Base-by-base conservation (phyloP, 2,888 invertebrate species). In the Microdon myrmicae region DNA sequence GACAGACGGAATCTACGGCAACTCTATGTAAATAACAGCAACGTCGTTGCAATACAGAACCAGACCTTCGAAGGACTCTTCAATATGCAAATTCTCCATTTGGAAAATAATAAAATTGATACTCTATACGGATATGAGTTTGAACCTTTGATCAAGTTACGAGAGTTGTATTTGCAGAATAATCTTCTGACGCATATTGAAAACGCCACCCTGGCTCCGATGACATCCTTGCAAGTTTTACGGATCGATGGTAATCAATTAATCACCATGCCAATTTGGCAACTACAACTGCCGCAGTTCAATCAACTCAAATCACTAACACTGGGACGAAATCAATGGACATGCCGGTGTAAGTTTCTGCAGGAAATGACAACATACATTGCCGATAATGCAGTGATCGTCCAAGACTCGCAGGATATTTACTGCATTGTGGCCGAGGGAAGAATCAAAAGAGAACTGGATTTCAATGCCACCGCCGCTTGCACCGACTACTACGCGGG, bases 1-100 rank as follows among this genome's bases (percentile, higher is more conserved):
- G 96, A 94, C 0, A 84, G 94, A 35, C 94, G 94, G 79, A 94
- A 94, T 81, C 88, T 95, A 84, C 85, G 89, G 70, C 88, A 90
- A 53, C 82, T 95, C 16, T 95, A 88, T 76, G 90, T 94, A 54
- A 95, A 95, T 81, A 87, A 85, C 71, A 94, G 93, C 73, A 88
- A 87, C 55, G 89, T 95, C 68, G 90, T 90, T 71, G 86, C 87
- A 68, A 92, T 95, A 73, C 92, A 93, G 80, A 95, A 95, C 78
- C 87, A 92, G 72, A 94, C 94, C 7, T 95, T 95, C 80, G 92
- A 93, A 73, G 94, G 94, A 6, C 81, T 95, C 41, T 88, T 88
- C n/a, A 86, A 90, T 55, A 81, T 95, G 64, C 88, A 90, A 79
- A 86, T 87, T 54, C 82, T 95, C 28, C 93, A 95, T 77, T 83